These are phyloP conservation scores for Hermodice carunculata DNA, from an alignment of 2,888 invertebrate species.

Conservation along the genomic window DNA sequence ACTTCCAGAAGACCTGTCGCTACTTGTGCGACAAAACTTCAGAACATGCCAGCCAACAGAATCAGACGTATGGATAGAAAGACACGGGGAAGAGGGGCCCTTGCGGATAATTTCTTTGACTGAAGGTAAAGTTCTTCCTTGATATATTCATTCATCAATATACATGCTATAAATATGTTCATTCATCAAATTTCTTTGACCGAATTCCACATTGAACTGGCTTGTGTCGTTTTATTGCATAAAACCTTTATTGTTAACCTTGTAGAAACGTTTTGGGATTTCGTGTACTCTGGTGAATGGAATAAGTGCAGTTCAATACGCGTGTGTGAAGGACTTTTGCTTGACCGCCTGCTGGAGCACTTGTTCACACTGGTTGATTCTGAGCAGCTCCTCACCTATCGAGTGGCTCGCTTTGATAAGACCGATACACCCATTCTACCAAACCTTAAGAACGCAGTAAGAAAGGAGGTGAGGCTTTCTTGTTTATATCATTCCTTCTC, in stretches of 20 bases:
- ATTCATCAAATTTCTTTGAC: too few species aligned
- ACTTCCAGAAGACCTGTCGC: not conserved
- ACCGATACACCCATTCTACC: too few species aligned
- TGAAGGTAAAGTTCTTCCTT: too few species aligned
- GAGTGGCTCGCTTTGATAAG: constrained; percentile 1
- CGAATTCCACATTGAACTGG: not conserved
- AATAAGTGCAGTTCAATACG: not conserved
- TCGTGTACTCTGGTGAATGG: not conserved
- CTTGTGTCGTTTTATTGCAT: not conserved
- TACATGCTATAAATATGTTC: too few species aligned
- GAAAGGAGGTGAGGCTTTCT: too few species aligned
- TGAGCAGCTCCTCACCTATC: not conserved
- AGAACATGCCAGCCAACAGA: not conserved
- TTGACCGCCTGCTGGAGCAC: not conserved
- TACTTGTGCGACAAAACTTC: not conserved
- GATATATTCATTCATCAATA: too few species aligned
- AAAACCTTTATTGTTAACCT: not conserved
- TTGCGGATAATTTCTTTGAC: not conserved
- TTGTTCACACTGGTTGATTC: not conserved
- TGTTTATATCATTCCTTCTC: too few species aligned
- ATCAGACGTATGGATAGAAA: not conserved
- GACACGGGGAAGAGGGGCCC: not conserved
- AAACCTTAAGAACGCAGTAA: too few species aligned
- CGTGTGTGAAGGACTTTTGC: constrained; percentile 3
- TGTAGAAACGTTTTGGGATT: constrained; percentile 2